Evolutionary conservation across 2,888 invertebrate genomes (phyloP).

Genomic region (Dryobotodes eremita): DNA sequence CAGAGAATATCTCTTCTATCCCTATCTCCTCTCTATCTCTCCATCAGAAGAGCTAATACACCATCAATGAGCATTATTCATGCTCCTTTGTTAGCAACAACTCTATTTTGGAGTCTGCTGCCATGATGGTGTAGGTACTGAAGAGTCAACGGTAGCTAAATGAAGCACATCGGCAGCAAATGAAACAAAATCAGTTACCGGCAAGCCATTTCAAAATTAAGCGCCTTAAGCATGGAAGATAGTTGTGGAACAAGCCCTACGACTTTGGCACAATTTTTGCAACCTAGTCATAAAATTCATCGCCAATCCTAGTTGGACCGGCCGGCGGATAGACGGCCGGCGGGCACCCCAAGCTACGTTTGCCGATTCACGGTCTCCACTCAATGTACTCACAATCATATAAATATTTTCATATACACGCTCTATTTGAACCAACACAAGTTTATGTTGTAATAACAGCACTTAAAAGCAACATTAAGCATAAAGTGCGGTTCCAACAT

Average conservation of each 20-base stretch:
- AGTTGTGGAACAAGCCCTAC: neutral
- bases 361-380: neutral
- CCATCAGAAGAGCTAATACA: conserved; percentile 23
- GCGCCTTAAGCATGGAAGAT: neutral
- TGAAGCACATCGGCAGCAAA: neutral
- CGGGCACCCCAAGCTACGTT: neutral
- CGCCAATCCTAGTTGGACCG: neutral
- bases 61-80: conserved; percentile 16
- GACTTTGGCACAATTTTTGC: neutral
- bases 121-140: neutral
- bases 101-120: neutral
- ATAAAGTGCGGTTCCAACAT: conserved; percentile 42
- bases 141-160: neutral
- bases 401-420: neutral
- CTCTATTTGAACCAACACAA: neutral
- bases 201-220: neutral
- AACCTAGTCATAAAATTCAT: neutral
- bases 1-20: no score
- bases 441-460: neutral
- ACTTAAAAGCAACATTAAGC: conserved; percentile 22
- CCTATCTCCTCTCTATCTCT: no score
- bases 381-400: neutral
- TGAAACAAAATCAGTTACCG: neutral
- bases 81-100: conserved; percentile 17
- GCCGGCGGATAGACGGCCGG: no score